Percentiles rank a stretch among this genome's conserved stretches.
These are phyloP conservation scores for Pseudeuparius sepicola DNA, from an alignment of 2,888 invertebrate genomes.

Conservation along the genomic window DNA sequence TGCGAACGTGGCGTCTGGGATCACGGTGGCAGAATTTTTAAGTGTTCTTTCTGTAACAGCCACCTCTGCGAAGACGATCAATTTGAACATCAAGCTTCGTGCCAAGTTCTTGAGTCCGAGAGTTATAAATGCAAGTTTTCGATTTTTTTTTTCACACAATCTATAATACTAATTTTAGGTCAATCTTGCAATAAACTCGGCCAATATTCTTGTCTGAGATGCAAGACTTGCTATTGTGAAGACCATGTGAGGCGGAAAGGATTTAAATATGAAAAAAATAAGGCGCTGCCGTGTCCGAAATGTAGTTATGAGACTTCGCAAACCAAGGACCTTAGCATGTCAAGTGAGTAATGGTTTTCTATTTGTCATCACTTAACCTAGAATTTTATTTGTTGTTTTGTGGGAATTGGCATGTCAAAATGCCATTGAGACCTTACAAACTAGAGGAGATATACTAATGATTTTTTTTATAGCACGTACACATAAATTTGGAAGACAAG, in stretches of 20 bases:
- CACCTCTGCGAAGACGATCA: slow-evolving; percentile 86
- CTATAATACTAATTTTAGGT: too few species aligned
- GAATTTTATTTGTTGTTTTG: slow-evolving; percentile 7
- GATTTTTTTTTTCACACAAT: too few species aligned
- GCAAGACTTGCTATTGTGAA: slow-evolving; percentile 94
- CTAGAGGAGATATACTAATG: too few species aligned
- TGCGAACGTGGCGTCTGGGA: slow-evolving; percentile 94
- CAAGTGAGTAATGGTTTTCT: slow-evolving; percentile 61
- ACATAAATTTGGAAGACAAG: slow-evolving; percentile 84
- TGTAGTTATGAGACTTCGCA: slow-evolving; percentile 88
- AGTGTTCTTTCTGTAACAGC: slow-evolving; percentile 76
- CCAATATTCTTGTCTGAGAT: slow-evolving; percentile 89
- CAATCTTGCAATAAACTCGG: slow-evolving; percentile 91
- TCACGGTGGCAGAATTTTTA: slow-evolving; percentile 86
- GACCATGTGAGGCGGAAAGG: slow-evolving; percentile 91
- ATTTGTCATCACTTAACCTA: slow-evolving; percentile 1
- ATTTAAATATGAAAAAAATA: slow-evolving; percentile 77
- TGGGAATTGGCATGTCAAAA: background rate
- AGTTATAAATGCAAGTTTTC: slow-evolving; percentile 82
- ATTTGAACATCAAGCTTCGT: slow-evolving; percentile 95
- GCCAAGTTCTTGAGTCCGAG: slow-evolving; percentile 90
- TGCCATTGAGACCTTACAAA: too few species aligned
- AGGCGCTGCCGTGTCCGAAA: slow-evolving; percentile 84
- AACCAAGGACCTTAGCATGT: slow-evolving; percentile 93
- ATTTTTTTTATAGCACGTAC: slow-evolving; percentile 52